Base-by-base conservation (phyloP, 2,888 invertebrate genomes). In the Leptopilina syphax region DNA sequence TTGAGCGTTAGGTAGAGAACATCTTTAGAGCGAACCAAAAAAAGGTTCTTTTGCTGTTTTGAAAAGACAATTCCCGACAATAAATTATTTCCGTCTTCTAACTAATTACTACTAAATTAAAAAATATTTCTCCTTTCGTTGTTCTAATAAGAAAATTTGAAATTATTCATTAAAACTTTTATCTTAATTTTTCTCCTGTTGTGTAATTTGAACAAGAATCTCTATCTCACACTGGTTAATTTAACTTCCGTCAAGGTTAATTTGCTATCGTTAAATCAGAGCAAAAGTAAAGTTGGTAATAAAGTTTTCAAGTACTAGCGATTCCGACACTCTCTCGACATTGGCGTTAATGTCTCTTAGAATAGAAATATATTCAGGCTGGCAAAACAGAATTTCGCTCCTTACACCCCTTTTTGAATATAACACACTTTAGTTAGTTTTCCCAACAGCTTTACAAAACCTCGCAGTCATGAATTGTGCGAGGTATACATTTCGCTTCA, bases 191-290 rank as follows among this genome's bases (percentile, higher is more conserved):
- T 34, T 34, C 34, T 34, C 3, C 34, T 34, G 34, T 34, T 34
- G 34, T 34, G 34, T 34, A 34, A 34, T 60, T 60, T n/a, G 12
- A 60, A 60, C 8, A 60, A 60, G 60, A 60, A n/a, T 60, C n/a
- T 18, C 2, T n/a, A 18, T 60, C 13, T 50, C 50, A 70, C 18
- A 44, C 47, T 24, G 50, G 54, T 27, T 70, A 13, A 70, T 50
- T 70, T 24, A 47, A 70, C 12, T 47, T 24, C 24, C 84, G 80
- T 83, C 80, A 79, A 83, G 84, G 82, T 84, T 82, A 83, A 84
- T 84, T 84, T 83, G 81, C 80, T 63, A 76, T 68, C 82, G 76
- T 81, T 82, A 80, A 82, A 84, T 84, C 81, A 80, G 77, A 63
- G 77, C 79, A 65, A 54, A 34, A 79, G 79, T 81, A 70, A 70